Evolutionary conservation across 2,888 invertebrate species (phyloP), one percentile per base, ranked within the genome.

Genomic region (Cryptus viduatorius): DNA sequence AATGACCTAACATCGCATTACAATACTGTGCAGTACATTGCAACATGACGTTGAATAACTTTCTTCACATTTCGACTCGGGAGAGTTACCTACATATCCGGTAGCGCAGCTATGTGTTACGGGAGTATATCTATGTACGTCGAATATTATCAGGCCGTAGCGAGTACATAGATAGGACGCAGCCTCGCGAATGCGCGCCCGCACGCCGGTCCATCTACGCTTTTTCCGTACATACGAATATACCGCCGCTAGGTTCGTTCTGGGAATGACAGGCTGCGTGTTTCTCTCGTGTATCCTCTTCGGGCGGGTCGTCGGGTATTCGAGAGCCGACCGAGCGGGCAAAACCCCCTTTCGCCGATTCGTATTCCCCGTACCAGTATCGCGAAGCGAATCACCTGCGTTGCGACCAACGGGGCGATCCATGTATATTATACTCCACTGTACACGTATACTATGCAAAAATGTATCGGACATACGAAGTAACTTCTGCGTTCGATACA

Each of bases 231-330:
- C 75, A 61, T 64, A 42, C 42, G 64, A 46, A 68, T 50, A 76
- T 67, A 80, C 29, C 46, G 90, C 90, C 88, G 82, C 86, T 76
- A 90, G 89, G 87, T 87, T 82, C 67, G 75, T 82, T 71, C 87
- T 89, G 88, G 83, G 86, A 88, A 87, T 86, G 84, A 83, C 87
- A 86, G 85, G 73, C 72, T 87, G 86, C 77, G 72, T 80, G 72
- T 84, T 80, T 81, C 86, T 84, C 29, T 53, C 61, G 37, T 80
- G 67, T 48, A 56, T 85, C 78, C 44, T 56, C 68, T 71, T 72
- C 61, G 59, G 50, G 31, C 73, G 69, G 75, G 71, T 37, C 53
- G 67, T 24, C 67, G 59, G 64, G 59, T 71, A 59, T 37, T n/a
- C 16, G 61, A 48, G 67, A 68, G 37, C 61, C 37, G 16, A 31